phyloP scores from a whole-genome alignment of 2,888 invertebrate genomes.

The Hirtodrosophila cameraria region DNA sequence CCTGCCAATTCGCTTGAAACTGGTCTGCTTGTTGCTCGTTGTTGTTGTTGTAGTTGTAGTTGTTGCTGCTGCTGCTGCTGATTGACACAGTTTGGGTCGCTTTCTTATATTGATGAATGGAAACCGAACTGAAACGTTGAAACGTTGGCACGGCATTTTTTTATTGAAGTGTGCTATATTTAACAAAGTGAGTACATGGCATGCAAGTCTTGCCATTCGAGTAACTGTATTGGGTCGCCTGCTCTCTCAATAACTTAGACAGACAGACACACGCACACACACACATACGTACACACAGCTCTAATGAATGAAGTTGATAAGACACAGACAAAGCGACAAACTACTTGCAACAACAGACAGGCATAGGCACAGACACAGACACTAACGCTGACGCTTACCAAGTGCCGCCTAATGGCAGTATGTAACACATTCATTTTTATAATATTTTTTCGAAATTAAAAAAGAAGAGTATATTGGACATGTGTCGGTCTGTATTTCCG shows the following conservation, averaged over 20 bases:
- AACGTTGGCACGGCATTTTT: constrained; percentile 52
- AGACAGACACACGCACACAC: constrained; percentile 1
- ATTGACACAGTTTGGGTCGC: constrained; percentile 61
- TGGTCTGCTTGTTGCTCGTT: constrained; percentile 26
- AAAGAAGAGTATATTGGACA: too few species aligned
- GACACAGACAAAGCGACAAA: constrained; percentile 42
- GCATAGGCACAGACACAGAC: too few species aligned
- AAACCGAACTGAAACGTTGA: constrained; percentile 60
- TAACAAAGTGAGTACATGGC: constrained; percentile 68
- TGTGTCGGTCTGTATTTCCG: too few species aligned
- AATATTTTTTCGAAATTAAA: too few species aligned
- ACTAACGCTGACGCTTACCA: constrained; percentile 47
- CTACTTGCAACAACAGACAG: constrained; percentile 40
- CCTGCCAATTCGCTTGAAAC: constrained; percentile 77
- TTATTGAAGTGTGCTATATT: constrained; percentile 80
- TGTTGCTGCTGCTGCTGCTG: constrained; percentile 31
- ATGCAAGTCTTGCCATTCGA: constrained; percentile 73
- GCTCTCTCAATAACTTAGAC: constrained; percentile 49
- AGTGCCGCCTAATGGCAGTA: constrained; percentile 37
- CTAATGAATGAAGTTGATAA: constrained; percentile 80
- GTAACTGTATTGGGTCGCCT: constrained; percentile 56
- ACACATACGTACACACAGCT: constrained; percentile 24
- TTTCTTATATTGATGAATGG: constrained; percentile 70
- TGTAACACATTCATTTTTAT: too few species aligned
- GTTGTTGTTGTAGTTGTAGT: not conserved